Conservation (phyloP, 2,113 vertebrate species). For the Dipodomys spectabilis region DNA sequence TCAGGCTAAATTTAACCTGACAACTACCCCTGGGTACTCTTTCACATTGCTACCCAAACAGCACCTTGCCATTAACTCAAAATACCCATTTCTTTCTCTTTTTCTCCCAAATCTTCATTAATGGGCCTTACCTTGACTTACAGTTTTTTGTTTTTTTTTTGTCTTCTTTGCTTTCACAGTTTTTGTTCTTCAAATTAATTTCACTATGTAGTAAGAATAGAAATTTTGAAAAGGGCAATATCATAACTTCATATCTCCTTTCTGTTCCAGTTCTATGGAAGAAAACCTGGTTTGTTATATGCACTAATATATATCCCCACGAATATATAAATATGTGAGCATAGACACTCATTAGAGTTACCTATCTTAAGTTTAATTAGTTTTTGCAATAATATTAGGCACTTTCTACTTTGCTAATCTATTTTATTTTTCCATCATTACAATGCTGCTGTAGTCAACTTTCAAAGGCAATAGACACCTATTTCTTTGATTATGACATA, state of each 20-base stretch:
- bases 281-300: background rate
- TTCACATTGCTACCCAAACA: fast-evolving
- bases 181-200: slow-evolving; percentile 37
- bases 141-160: fast-evolving
- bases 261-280: background rate
- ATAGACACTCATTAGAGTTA: background rate
- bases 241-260: background rate
- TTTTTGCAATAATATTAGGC: background rate
- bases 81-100: background rate
- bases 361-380: background rate
- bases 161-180: fast-evolving
- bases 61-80: fast-evolving
- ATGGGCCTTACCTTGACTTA: fast-evolving
- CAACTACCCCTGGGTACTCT: background rate
- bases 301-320: background rate
- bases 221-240: background rate
- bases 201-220: background rate
- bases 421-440: background rate
- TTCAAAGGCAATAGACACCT: background rate
- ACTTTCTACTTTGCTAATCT: background rate
- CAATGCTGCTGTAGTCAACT: background rate
- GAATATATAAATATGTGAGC: background rate
- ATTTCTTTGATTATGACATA: background rate
- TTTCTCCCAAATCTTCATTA: fast-evolving
- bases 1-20: slow-evolving; percentile 6